A percentile compares a stretch with the other conserved stretches of the same genome.
phyloP scores from a whole-genome alignment of 2,113 vertebrate genomes.

The Trinectes maculatus region DNA sequence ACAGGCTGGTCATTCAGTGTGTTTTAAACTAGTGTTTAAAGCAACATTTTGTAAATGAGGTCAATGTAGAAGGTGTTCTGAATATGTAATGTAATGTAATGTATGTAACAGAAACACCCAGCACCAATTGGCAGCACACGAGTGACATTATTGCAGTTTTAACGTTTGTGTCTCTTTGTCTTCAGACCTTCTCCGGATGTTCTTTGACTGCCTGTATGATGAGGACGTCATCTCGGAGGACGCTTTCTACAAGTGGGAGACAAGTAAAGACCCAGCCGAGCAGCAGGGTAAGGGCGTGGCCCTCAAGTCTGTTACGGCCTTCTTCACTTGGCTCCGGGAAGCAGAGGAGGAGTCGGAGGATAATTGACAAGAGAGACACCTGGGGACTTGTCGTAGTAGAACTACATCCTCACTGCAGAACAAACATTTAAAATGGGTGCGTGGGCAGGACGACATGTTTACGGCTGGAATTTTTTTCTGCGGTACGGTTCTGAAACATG shows the following conservation, averaged over 20 bases:
- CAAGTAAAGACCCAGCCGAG: slow-evolving; percentile 95
- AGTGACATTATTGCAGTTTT: too few relatives aligned
- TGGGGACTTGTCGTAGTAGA: slow-evolving; percentile 85
- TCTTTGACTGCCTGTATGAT: slow-evolving; percentile 98
- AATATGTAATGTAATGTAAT: too few relatives aligned
- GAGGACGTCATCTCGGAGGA: slow-evolving; percentile 99
- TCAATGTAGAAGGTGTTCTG: too few relatives aligned
- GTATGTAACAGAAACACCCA: too few relatives aligned
- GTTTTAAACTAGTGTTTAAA: too few relatives aligned
- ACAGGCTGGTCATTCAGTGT: too few relatives aligned
- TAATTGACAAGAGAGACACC: slow-evolving; percentile 85
- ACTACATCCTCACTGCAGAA: slow-evolving; percentile 72
- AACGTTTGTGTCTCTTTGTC: background rate
- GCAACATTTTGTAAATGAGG: too few relatives aligned
- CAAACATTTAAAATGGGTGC: slow-evolving; percentile 80
- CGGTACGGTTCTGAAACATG: slow-evolving; percentile 84
- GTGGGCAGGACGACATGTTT: slow-evolving; percentile 77
- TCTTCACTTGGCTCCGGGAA: slow-evolving; percentile 98
- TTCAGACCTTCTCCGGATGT: slow-evolving; percentile 95
- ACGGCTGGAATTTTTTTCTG: slow-evolving; percentile 84
- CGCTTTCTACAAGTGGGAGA: slow-evolving; percentile 97
- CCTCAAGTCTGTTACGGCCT: slow-evolving; percentile 94
- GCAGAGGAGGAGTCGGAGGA: slow-evolving; percentile 98
- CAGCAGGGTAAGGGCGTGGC: slow-evolving; percentile 95
- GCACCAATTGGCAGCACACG: too few relatives aligned